phyloP scores from a whole-genome alignment of 1,140 invertebrate species.

The Drosophila parvula region DNA sequence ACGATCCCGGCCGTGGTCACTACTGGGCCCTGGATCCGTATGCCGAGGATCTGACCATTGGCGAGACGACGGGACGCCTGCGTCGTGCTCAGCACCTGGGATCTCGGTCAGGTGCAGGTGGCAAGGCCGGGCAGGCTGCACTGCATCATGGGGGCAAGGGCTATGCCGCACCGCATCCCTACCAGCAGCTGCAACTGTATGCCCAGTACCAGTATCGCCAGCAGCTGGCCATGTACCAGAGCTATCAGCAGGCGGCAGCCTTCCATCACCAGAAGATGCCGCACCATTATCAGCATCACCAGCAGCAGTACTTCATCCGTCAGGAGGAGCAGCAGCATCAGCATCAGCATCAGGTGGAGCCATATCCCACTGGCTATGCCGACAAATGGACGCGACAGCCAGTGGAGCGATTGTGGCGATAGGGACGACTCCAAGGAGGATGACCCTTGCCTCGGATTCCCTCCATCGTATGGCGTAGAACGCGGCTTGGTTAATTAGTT shows the following conservation, averaged over 20 bases:
- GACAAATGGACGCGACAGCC: constrained; percentile 12
- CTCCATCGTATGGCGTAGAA: constrained; percentile 12
- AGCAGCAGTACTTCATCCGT: constrained; percentile 3
- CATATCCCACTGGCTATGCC: not conserved
- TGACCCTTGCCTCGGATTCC: no score
- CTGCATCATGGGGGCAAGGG: constrained; percentile 6
- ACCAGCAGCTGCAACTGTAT: constrained; percentile 33
- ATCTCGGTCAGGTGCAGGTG: constrained; percentile 48
- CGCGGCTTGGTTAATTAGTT: constrained; percentile 1
- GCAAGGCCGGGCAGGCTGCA: not conserved
- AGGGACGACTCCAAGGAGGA: not conserved
- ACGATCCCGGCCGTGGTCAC: constrained; percentile 77
- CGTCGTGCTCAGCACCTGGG: constrained; percentile 15
- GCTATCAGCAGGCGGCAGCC: constrained; percentile 3
- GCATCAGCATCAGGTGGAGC: not conserved
- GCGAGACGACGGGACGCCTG: constrained; percentile 70
- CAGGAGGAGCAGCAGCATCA: constrained; percentile 1
- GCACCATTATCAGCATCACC: not conserved
- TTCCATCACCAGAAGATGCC: constrained; percentile 3
- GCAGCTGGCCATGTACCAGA: constrained; percentile 13
- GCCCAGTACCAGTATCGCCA: constrained; percentile 9
- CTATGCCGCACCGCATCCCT: constrained; percentile 12
- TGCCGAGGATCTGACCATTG: constrained; percentile 74
- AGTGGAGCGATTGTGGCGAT: constrained; percentile 9
- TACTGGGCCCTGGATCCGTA: constrained; percentile 76